phyloP scores from a whole-genome alignment of 2,797 vertebrate species.

The Girardinus metallicus region DNA sequence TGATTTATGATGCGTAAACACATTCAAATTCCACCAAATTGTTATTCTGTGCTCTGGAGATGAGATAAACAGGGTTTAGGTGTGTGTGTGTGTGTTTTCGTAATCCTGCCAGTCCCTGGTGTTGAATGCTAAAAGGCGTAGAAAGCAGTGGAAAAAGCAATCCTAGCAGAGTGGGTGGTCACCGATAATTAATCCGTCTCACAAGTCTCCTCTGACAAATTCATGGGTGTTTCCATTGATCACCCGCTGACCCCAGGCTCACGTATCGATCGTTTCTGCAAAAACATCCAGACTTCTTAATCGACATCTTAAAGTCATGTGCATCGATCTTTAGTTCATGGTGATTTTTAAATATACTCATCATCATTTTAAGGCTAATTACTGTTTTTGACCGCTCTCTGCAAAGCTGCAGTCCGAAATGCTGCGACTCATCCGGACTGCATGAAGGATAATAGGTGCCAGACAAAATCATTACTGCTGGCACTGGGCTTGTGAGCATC shows the following conservation, averaged over 20 bases:
- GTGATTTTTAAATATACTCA: not conserved
- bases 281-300: constrained; percentile 1
- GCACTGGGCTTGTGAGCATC: not conserved
- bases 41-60: not conserved
- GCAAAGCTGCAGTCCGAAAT: not conserved
- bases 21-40: not conserved
- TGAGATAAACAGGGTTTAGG: not conserved
- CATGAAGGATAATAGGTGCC: constrained; percentile 4
- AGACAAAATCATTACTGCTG: not conserved
- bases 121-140: not conserved
- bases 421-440: not conserved
- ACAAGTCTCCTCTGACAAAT: constrained; percentile 9
- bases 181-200: not conserved
- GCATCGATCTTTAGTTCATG: constrained; percentile 5
- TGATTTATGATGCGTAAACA: not conserved
- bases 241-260: not conserved
- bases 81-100: not conserved
- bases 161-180: not conserved
- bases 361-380: not conserved
- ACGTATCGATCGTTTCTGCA: not conserved
- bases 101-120: not conserved
- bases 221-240: not conserved
- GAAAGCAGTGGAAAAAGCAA: not conserved
- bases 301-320: not conserved
- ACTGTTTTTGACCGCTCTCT: not conserved